phyloP scores from a whole-genome alignment of 2,797 vertebrate species.

The Mormyrops boulengeri region DNA sequence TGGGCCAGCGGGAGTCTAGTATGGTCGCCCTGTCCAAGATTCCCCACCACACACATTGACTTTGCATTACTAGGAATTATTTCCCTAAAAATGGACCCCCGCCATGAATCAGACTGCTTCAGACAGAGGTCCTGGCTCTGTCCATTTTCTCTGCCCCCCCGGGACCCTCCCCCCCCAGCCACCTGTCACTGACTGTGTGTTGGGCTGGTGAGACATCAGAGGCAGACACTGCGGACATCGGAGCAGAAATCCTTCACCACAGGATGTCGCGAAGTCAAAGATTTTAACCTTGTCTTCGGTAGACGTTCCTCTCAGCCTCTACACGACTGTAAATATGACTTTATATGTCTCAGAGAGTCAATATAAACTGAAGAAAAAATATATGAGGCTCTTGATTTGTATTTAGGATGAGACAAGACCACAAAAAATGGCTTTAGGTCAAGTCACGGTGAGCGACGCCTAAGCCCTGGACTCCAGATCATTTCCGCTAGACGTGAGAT shows the following conservation, averaged over 20 bases:
- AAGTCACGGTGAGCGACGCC: background rate
- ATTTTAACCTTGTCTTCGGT: background rate
- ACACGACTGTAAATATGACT: background rate
- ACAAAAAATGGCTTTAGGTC: background rate
- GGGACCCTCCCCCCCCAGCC: background rate
- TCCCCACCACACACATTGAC: background rate
- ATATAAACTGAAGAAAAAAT: background rate
- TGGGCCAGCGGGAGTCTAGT: background rate
- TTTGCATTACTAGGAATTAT: constrained; percentile 5
- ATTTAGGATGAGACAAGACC: background rate
- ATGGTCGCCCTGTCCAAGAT: background rate
- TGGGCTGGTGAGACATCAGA: background rate
- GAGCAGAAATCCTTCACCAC: background rate
- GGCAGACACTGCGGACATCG: background rate
- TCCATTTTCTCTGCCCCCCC: background rate
- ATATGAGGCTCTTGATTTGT: background rate
- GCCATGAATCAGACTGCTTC: background rate
- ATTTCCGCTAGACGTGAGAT: background rate
- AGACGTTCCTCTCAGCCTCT: background rate
- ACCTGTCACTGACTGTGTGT: background rate
- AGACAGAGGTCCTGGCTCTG: background rate
- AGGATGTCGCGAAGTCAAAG: background rate
- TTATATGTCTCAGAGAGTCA: background rate
- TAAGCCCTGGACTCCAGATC: background rate
- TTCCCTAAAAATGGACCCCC: background rate